phyloP scores from a whole-genome alignment of 2,113 vertebrate species.

The Sphyrna mokarran region DNA sequence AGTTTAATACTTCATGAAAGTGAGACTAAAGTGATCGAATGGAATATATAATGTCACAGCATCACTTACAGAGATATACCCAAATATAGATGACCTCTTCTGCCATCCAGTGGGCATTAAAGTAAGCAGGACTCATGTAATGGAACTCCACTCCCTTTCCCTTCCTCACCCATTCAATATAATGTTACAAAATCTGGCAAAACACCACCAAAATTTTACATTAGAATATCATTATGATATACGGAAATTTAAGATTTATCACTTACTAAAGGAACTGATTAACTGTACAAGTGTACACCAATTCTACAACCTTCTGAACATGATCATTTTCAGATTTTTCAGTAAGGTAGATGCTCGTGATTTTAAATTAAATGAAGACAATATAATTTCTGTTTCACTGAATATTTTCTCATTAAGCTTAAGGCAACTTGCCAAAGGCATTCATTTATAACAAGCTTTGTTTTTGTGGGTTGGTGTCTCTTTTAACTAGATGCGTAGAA shows the following conservation, averaged over 20 bases:
- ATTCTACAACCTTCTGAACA: background rate
- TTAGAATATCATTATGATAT: background rate
- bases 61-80: background rate
- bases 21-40: background rate
- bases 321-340: background rate
- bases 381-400: background rate
- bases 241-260: background rate
- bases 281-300: background rate
- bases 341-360: background rate
- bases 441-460: conserved; percentile 9
- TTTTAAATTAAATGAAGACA: conserved; percentile 4
- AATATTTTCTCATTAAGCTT: background rate
- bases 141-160: background rate
- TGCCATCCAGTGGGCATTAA: background rate
- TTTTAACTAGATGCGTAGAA: background rate
- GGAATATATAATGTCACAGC: background rate
- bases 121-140: background rate
- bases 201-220: background rate
- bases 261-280: background rate
- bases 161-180: background rate
- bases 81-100: background rate
- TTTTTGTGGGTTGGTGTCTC: conserved; percentile 3
- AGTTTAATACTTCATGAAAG: background rate
- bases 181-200: background rate
- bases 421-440: background rate